phyloP scores from a whole-genome alignment of 1,140 invertebrate species.

The Drosophila sp. region DNA sequence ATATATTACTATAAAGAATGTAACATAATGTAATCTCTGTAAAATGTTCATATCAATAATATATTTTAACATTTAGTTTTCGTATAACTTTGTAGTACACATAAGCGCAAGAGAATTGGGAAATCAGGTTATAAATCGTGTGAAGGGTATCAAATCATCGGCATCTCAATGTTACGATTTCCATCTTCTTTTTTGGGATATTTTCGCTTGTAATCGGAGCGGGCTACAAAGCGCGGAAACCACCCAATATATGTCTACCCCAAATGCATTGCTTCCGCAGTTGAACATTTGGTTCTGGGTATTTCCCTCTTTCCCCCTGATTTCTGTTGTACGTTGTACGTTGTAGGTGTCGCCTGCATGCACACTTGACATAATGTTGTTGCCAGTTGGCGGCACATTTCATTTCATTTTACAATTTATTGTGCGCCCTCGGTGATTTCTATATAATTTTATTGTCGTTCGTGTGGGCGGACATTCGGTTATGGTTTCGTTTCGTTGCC shows the following conservation, averaged over 20 bases:
- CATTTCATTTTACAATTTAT: conserved; percentile 56
- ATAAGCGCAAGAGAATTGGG: too few species aligned
- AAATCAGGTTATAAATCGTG: too few species aligned
- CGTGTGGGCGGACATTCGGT: conserved; percentile 43
- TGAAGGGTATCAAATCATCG: not conserved
- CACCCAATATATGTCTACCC: conserved; percentile 11
- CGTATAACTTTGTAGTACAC: too few species aligned
- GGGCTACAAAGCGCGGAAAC: conserved; percentile 44
- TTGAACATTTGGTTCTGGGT: conserved; percentile 19
- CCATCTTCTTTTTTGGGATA: not conserved
- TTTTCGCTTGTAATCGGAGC: conserved; percentile 49
- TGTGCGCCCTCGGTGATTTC: conserved; percentile 49
- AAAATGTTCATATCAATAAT: too few species aligned
- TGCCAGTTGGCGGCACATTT: conserved; percentile 56
- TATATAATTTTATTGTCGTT: conserved; percentile 53
- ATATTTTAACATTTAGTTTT: too few species aligned
- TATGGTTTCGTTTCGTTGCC: conserved; percentile 26
- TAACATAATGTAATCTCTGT: too few species aligned
- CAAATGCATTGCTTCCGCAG: conserved; percentile 59
- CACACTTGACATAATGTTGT: conserved; percentile 58
- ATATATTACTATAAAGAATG: too few species aligned
- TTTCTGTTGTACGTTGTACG: too few species aligned
- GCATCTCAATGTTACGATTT: not conserved
- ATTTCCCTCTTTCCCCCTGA: conserved; percentile 30
- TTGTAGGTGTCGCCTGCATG: conserved; percentile 48